These are phyloP conservation scores for Luperina testacea DNA, from an alignment of 2,888 invertebrate species.

Conservation along the genomic window DNA sequence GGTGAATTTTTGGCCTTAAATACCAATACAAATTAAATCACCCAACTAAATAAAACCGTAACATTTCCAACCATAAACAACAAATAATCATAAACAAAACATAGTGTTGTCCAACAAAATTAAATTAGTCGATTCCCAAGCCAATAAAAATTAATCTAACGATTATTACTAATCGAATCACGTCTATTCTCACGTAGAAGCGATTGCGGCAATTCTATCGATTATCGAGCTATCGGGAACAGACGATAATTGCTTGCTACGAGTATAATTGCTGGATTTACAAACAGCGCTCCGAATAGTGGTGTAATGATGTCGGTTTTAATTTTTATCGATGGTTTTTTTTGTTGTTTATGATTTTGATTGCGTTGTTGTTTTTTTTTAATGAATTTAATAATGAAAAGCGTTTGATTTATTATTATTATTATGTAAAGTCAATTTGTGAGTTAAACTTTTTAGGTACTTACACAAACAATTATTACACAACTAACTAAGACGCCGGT, in stretches of 20 bases:
- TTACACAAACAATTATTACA: too few species aligned
- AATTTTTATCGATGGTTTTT: conserved; percentile 26
- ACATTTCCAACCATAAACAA: conserved; percentile 32
- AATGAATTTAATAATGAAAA: neutral
- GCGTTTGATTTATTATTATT: too few species aligned
- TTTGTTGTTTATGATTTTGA: neutral
- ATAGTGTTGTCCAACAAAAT: conserved; percentile 56
- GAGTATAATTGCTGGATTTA: conserved; percentile 54
- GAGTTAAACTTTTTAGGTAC: too few species aligned
- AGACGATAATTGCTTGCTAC: conserved; percentile 45
- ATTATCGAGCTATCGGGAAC: conserved; percentile 54
- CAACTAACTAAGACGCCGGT: too few species aligned
- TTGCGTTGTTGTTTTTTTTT: neutral
- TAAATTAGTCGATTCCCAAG: conserved; percentile 49
- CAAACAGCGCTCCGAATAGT: conserved; percentile 45
- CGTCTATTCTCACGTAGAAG: conserved; percentile 43
- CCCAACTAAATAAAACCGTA: conserved; percentile 18
- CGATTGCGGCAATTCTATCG: conserved; percentile 56
- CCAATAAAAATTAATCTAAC: conserved; percentile 52
- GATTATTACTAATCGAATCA: conserved; percentile 58
- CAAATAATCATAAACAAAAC: conserved; percentile 31
- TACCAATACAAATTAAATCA: neutral
- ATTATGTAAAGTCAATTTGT: too few species aligned
- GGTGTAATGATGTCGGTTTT: conserved; percentile 13
- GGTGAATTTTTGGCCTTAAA: too few species aligned